Evolutionary conservation across 2,888 invertebrate species (phyloP).

Genomic region (Protonemura montana): DNA sequence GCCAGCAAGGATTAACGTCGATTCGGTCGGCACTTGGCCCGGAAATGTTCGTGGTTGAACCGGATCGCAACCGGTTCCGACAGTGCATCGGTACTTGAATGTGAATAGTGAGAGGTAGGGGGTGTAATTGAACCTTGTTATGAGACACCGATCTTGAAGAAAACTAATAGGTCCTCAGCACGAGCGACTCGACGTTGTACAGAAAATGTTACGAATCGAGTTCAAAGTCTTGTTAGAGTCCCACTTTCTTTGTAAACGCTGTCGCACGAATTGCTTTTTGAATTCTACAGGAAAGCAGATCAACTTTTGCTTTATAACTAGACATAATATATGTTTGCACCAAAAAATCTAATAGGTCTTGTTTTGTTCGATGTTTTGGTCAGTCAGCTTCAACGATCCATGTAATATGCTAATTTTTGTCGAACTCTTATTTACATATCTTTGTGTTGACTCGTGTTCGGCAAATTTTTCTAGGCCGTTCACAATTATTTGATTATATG

Average conservation of each 20-base stretch:
- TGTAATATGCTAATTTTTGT: constrained; percentile 13
- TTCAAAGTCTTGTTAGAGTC: not conserved
- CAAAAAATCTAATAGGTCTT: not conserved
- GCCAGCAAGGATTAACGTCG: not conserved
- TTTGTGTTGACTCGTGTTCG: not conserved
- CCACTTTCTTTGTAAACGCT: not conserved
- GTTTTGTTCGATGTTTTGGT: not conserved
- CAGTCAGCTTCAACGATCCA: not conserved
- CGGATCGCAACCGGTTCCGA: not conserved
- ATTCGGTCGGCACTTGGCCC: too few species aligned
- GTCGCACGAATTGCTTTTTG: not conserved
- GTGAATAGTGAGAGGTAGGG: not conserved
- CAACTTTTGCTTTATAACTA: not conserved
- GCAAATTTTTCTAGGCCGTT: not conserved
- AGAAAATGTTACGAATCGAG: not conserved
- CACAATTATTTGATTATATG: constrained; percentile 22
- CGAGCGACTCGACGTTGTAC: not conserved
- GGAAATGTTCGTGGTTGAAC: not conserved
- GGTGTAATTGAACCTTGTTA: constrained; percentile 7
- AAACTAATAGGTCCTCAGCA: constrained; percentile 17
- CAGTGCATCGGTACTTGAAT: too few species aligned
- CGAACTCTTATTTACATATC: constrained; percentile 10
- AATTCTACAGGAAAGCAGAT: not conserved
- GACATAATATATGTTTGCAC: not conserved
- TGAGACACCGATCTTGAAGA: constrained; percentile 1